Evolutionary conservation across 2,797 vertebrate species (phyloP).

Genomic region (Tamandua tetradactyla): DNA sequence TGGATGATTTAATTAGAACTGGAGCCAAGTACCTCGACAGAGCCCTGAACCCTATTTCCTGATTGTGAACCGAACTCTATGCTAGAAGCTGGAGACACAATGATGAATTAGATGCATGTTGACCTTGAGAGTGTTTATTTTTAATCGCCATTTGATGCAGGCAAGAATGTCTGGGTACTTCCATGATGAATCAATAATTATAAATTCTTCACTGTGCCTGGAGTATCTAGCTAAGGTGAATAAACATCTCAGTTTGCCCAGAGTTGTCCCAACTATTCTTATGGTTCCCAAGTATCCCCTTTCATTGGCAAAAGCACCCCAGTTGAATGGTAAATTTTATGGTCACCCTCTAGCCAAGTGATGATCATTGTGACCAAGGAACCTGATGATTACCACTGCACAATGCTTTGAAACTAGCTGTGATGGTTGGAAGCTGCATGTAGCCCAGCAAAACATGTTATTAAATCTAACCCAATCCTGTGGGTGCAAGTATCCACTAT

Average conservation of each 20-base stretch:
- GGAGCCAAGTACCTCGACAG: neutral
- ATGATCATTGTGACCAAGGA: neutral
- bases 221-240: neutral
- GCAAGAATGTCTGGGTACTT: neutral
- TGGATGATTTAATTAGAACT: neutral
- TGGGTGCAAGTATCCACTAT: too few relatives aligned
- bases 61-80: neutral
- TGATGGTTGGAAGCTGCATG: too few relatives aligned
- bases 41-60: neutral
- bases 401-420: neutral
- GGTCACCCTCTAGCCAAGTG: neutral
- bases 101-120: neutral
- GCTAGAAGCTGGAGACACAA: neutral
- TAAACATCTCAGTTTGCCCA: neutral
- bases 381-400: neutral
- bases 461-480: too few relatives aligned
- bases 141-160: neutral
- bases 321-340: conserved; percentile 13
- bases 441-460: too few relatives aligned
- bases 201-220: neutral
- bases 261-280: neutral
- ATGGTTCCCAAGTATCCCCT: neutral
- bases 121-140: neutral
- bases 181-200: conserved; percentile 36
- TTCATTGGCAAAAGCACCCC: neutral